A percentile compares a stretch with the other conserved stretches of the same genome.
Conservation (phyloP, 2,888 invertebrate genomes). For the Trypoxylon attenuatum region DNA sequence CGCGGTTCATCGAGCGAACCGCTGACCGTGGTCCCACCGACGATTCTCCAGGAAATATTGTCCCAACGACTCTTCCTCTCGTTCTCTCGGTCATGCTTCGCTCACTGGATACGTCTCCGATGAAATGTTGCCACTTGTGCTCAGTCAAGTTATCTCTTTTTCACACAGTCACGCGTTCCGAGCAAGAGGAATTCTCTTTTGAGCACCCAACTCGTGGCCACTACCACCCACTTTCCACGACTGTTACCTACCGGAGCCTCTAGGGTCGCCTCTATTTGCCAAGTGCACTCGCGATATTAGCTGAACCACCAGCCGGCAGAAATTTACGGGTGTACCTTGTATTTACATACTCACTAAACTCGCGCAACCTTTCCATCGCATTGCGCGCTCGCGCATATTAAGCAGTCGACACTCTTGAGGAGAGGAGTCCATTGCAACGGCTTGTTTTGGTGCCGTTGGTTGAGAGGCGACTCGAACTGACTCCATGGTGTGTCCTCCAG, state of each 20-base stretch:
- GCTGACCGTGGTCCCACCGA: not conserved
- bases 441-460: constrained; percentile 17
- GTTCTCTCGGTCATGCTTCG: not conserved
- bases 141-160: not conserved
- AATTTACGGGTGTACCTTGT: not conserved
- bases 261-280: not conserved
- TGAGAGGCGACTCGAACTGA: constrained; percentile 18
- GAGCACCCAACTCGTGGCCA: too few relatives aligned
- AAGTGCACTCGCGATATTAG: not conserved
- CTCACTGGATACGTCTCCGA: not conserved
- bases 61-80: not conserved
- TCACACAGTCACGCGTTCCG: not conserved
- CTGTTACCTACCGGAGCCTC: too few relatives aligned
- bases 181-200: too few relatives aligned
- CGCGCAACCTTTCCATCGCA: not conserved
- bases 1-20: not conserved
- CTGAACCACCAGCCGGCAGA: not conserved
- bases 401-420: constrained; percentile 14
- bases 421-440: too few relatives aligned
- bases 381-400: not conserved
- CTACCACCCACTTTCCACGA: not conserved
- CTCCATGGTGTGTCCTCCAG: constrained; percentile 50
- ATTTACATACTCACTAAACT: not conserved
- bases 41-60: not conserved
- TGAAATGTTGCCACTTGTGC: not conserved